These are phyloP conservation scores for Euleptes europaea DNA, from an alignment of 2,113 vertebrate species.

Conservation along the genomic window DNA sequence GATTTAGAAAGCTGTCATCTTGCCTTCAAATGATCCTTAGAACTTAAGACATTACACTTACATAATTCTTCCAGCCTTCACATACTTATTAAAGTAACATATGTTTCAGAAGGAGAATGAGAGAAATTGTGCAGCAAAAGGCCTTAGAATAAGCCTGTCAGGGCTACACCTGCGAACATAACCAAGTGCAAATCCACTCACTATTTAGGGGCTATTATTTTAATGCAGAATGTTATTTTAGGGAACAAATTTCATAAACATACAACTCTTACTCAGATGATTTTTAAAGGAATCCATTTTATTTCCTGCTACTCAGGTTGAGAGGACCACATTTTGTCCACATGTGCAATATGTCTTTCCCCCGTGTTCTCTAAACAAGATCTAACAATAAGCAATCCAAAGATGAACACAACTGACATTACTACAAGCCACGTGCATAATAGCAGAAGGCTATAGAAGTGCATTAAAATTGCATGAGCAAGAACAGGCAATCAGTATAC, in stretches of 20 bases:
- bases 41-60: neutral
- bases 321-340: neutral
- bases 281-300: neutral
- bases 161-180: neutral
- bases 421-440: neutral
- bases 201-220: neutral
- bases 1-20: neutral
- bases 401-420: neutral
- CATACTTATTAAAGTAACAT: neutral
- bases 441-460: fast-evolving
- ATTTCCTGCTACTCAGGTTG: neutral
- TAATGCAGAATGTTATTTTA: neutral
- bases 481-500: neutral
- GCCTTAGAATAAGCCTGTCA: neutral
- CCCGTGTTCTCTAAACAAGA: neutral
- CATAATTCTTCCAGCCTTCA: neutral
- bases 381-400: constrained; percentile 15
- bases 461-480: neutral
- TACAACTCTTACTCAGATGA: neutral
- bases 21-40: neutral
- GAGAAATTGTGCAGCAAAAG: neutral
- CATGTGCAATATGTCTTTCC: neutral
- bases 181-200: neutral
- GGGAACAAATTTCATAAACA: constrained; percentile 12
- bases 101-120: neutral